phyloP scores from a whole-genome alignment of 2,113 vertebrate species.

The Anolis carolinensis region DNA sequence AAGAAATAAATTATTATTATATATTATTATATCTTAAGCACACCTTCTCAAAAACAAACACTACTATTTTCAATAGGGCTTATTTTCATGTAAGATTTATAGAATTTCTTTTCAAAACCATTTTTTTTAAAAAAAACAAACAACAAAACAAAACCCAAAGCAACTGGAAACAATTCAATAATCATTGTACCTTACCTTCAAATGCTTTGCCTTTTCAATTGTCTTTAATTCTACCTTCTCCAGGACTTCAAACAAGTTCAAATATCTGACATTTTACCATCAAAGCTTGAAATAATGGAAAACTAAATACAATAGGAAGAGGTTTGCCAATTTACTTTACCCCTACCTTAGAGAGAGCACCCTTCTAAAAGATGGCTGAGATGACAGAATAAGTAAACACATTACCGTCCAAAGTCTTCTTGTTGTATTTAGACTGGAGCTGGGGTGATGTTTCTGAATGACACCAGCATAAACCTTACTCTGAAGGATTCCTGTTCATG shows the following conservation, averaged over 20 bases:
- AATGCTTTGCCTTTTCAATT: background rate
- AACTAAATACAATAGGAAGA: background rate
- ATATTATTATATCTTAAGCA: no score
- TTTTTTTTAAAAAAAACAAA: background rate
- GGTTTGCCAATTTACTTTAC: background rate
- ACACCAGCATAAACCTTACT: background rate
- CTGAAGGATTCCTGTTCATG: background rate
- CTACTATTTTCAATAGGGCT: background rate
- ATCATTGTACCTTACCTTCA: background rate
- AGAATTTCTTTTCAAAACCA: background rate
- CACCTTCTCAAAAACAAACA: background rate
- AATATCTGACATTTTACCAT: background rate
- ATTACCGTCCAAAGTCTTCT: background rate
- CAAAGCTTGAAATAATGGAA: background rate
- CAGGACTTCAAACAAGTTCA: background rate
- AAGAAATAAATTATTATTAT: no score
- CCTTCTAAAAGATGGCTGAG: background rate
- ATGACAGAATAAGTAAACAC: background rate
- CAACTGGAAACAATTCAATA: background rate
- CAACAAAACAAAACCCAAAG: background rate
- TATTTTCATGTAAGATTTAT: background rate
- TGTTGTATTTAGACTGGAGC: background rate
- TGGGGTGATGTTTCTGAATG: background rate
- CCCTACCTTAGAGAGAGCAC: background rate
- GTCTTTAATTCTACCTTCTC: background rate